phyloP scores from a whole-genome alignment of 2,113 vertebrate genomes.

The Dolichallabes microphthalmus region DNA sequence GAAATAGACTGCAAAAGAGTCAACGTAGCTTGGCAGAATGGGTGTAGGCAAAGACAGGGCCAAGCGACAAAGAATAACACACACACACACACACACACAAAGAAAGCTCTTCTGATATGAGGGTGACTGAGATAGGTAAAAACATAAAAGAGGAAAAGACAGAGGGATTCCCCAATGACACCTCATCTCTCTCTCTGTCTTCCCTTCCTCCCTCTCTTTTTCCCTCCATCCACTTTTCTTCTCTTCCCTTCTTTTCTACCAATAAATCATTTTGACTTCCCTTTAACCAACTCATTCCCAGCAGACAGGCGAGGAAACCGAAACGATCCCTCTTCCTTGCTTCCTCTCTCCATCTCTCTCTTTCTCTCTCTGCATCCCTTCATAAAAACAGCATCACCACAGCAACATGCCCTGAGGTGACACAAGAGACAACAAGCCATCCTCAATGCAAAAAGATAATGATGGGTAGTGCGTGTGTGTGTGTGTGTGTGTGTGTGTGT shows the following conservation, averaged over 20 bases:
- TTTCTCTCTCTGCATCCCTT: slow-evolving; percentile 46
- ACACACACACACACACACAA: not conserved
- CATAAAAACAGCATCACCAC: slow-evolving; percentile 52
- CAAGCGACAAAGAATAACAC: slow-evolving; percentile 31
- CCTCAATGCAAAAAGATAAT: slow-evolving; percentile 43
- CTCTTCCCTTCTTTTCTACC: slow-evolving; percentile 72
- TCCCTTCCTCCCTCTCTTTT: slow-evolving; percentile 60
- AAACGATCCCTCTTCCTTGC: slow-evolving; percentile 66
- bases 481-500: not conserved
- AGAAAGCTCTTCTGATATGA: not conserved
- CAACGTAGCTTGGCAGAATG: slow-evolving; percentile 51
- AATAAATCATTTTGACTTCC: slow-evolving; percentile 82
- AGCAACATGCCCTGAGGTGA: slow-evolving; percentile 54
- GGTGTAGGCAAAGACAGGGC: slow-evolving; percentile 46
- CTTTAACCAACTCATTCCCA: slow-evolving; percentile 81
- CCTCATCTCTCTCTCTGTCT: slow-evolving; percentile 68
- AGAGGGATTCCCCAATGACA: slow-evolving; percentile 74
- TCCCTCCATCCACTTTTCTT: slow-evolving; percentile 63
- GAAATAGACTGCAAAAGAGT: slow-evolving; percentile 53
- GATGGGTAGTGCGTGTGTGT: slow-evolving; percentile 17
- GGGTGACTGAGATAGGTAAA: slow-evolving; percentile 52
- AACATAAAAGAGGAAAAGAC: slow-evolving; percentile 63
- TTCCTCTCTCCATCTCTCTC: slow-evolving; percentile 49
- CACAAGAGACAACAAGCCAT: slow-evolving; percentile 48
- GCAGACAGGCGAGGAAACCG: slow-evolving; percentile 73